phyloP scores from a whole-genome alignment of 2,888 invertebrate genomes.

The Epiblema foenella region DNA sequence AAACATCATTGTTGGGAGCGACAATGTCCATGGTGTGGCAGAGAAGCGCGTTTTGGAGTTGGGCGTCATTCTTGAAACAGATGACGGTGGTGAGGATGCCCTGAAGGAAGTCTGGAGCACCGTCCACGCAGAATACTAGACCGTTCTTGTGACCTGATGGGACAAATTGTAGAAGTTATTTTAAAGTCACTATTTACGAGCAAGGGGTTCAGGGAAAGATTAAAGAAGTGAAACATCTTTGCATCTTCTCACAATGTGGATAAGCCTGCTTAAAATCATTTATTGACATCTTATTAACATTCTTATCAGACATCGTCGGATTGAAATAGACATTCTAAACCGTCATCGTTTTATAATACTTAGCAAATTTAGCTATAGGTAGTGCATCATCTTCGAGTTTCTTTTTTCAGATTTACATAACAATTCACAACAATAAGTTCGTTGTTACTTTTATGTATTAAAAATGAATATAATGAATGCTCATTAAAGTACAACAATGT shows the following conservation, averaged over 20 bases:
- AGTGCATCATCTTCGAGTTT: too few species aligned
- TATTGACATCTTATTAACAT: too few species aligned
- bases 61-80: conserved; percentile 70
- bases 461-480: too few species aligned
- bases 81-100: conserved; percentile 80
- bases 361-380: too few species aligned
- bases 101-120: conserved; percentile 89
- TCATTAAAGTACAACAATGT: background rate
- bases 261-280: too few species aligned
- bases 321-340: too few species aligned
- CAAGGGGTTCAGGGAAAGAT: background rate
- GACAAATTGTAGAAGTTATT: background rate
- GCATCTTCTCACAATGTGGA: too few species aligned
- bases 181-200: background rate
- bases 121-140: conserved; percentile 90
- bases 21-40: conserved; percentile 83
- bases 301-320: too few species aligned
- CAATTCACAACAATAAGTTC: background rate
- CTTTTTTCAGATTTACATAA: too few species aligned
- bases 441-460: too few species aligned
- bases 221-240: too few species aligned
- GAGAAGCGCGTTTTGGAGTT: conserved; percentile 85
- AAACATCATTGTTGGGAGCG: conserved; percentile 70
- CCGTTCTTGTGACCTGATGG: conserved; percentile 78
- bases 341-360: background rate